phyloP scores from a whole-genome alignment of 2,797 vertebrate species.

The Etheostoma nigrum region DNA sequence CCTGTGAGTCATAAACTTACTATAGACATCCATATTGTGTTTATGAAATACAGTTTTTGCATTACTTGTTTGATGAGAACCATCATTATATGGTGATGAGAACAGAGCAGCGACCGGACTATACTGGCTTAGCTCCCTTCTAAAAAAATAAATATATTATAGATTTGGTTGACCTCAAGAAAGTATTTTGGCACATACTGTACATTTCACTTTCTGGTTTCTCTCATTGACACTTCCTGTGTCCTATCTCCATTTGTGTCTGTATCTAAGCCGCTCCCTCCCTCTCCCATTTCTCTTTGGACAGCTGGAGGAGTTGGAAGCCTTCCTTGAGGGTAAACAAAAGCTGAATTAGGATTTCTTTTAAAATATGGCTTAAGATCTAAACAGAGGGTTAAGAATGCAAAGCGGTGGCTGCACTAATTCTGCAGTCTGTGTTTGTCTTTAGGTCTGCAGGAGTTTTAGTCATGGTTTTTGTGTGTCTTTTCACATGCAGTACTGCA shows the following conservation, averaged over 20 bases:
- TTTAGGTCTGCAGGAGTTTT: constrained; percentile 34
- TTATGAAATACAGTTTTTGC: not conserved
- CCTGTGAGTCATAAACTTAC: not conserved
- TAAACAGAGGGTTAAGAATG: constrained; percentile 68
- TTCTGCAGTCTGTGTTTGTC: constrained; percentile 54
- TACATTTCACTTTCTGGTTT: constrained; percentile 33
- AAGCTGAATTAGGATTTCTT: constrained; percentile 70
- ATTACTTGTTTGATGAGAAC: not conserved
- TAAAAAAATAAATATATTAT: not conserved
- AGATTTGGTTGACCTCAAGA: not conserved
- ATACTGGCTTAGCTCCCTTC: not conserved
- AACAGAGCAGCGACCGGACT: constrained; percentile 9
- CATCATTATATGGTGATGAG: not conserved
- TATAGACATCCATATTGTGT: too few species aligned
- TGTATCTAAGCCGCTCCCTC: constrained; percentile 28
- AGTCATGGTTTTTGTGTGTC: constrained; percentile 36
- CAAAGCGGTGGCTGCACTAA: constrained; percentile 50
- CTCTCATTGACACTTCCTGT: constrained; percentile 18
- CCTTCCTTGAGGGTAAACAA: constrained; percentile 70
- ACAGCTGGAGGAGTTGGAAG: constrained; percentile 73
- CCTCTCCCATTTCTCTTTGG: constrained; percentile 52
- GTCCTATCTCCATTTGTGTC: constrained; percentile 30
- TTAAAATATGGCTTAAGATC: constrained; percentile 63
- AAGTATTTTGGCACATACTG: not conserved
- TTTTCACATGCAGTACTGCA: constrained; percentile 88